Conservation (phyloP, 2,113 vertebrate species). For the Lagopus leucura region DNA sequence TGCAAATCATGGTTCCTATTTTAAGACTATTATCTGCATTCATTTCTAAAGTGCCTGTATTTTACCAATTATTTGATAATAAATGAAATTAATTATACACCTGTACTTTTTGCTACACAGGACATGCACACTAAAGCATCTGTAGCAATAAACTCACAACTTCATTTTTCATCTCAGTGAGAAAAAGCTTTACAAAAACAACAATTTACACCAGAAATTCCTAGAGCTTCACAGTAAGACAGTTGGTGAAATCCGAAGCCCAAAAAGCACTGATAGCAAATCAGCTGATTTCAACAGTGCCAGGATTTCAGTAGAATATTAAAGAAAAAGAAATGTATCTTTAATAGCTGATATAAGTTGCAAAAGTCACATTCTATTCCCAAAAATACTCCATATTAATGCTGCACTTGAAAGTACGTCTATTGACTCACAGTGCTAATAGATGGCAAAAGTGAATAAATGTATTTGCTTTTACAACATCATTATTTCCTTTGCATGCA, state of each 20-base stretch:
- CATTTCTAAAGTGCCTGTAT: background rate
- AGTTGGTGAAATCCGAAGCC: background rate
- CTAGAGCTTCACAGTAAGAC: background rate
- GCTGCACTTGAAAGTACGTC: constrained; percentile 11
- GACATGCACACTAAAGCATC: constrained; percentile 39
- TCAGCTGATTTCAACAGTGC: background rate
- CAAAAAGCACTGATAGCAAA: background rate
- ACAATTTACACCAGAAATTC: background rate
- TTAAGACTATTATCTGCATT: background rate
- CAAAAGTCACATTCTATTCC: background rate
- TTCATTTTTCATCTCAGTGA: constrained; percentile 40
- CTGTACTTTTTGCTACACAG: background rate
- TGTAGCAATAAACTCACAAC: constrained; percentile 22
- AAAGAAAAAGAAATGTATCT: background rate
- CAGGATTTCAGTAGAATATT: background rate
- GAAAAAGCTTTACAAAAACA: background rate
- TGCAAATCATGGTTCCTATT: background rate
- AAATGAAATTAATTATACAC: constrained; percentile 49
- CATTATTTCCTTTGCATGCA: constrained; percentile 58
- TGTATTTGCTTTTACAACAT: constrained; percentile 58
- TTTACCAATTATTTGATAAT: constrained; percentile 12
- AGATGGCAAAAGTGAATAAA: constrained; percentile 11
- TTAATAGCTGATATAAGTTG: background rate
- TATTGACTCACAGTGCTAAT: background rate
- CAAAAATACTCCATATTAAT: background rate